Evolutionary conservation across 2,888 invertebrate species (phyloP).

Genomic region (Drosophila quinaria): DNA sequence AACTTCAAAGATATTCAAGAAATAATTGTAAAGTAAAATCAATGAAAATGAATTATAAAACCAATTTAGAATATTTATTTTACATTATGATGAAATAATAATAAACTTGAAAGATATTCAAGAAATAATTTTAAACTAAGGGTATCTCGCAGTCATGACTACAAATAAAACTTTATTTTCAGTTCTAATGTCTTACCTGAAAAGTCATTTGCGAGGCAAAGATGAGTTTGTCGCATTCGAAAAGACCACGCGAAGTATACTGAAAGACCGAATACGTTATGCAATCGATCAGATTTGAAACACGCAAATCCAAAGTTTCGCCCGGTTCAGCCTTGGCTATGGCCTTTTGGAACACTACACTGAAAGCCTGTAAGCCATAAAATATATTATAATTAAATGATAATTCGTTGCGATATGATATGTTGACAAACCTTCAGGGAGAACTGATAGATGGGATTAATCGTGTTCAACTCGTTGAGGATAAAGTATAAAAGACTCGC

Average conservation of each 20-base stretch:
- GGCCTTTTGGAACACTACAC: slow-evolving; percentile 98
- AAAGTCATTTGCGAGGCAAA: slow-evolving; percentile 98
- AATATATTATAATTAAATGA: not conserved
- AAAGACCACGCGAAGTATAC: slow-evolving; percentile 97
- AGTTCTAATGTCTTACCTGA: slow-evolving; percentile 88
- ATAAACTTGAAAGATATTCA: too few relatives aligned
- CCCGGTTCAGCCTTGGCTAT: slow-evolving; percentile 95
- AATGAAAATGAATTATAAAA: too few relatives aligned
- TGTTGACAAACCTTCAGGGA: slow-evolving; percentile 91
- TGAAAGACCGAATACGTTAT: slow-evolving; percentile 97
- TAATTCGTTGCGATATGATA: not conserved
- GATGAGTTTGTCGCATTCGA: slow-evolving; percentile 98
- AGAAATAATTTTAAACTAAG: too few relatives aligned
- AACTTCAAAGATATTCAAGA: too few relatives aligned
- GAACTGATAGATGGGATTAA: slow-evolving; percentile 98
- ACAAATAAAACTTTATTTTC: too few relatives aligned
- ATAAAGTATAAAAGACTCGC: slow-evolving; percentile 98
- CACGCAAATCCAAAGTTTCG: slow-evolving; percentile 91
- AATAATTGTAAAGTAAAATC: too few relatives aligned
- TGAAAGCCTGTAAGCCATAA: slow-evolving; percentile 90
- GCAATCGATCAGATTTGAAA: slow-evolving; percentile 96
- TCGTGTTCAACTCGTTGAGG: slow-evolving; percentile 96
- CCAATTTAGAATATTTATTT: too few relatives aligned
- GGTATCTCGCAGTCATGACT: too few relatives aligned
- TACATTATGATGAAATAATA: too few relatives aligned